Evolutionary conservation across 1,140 invertebrate genomes (phyloP), one percentile per base, ranked within the genome.

Genomic region (Marisa cornuarietis): DNA sequence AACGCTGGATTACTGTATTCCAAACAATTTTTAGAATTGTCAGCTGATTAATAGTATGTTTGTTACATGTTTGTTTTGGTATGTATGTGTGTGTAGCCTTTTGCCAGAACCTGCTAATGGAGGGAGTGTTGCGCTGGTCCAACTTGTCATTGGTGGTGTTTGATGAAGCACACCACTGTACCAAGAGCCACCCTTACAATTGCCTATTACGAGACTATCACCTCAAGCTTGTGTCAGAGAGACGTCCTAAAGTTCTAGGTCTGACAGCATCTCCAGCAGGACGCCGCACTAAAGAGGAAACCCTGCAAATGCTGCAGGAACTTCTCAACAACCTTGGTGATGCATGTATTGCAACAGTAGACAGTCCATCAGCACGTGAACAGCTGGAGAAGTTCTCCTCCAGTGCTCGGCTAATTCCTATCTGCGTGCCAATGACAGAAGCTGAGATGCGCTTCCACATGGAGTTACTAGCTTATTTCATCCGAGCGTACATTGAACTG

Each of bases 181-280:
- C 77, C 20, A 89, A 89, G 54, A 82, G 76, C 31, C 89, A 90
- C 73, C 87, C 88, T 14, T 90, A 85, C 74, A 87, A 85, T 74
- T 78, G 52, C 9, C 78, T 89, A 3, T 76, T 88, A 18, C 42
- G 76, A 3, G 80, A 68, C 5, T 80, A 83, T 58, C 86, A 88
- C 69, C 69, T 31, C 18, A 63, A 49, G 24, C 51, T 80, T 18
- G 14, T 73, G 11, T 22, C 58, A 26, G 68, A 76, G 31, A 61
- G 54, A 18, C 76, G 83, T 26, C 86, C 87, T 62, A 88, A 87
- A 79, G 54, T 89, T n/a, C 82, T 90, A 2, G 89, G 88, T 2
- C 83, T 90, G 54, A 89, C 89, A 18, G 89, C 89, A 26, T 90
- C 89, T 26, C 89, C 89, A 22, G 89, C 88, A 68, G 88, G 89